phyloP scores from a whole-genome alignment of 2,797 vertebrate species.

The Balearica regulorum region DNA sequence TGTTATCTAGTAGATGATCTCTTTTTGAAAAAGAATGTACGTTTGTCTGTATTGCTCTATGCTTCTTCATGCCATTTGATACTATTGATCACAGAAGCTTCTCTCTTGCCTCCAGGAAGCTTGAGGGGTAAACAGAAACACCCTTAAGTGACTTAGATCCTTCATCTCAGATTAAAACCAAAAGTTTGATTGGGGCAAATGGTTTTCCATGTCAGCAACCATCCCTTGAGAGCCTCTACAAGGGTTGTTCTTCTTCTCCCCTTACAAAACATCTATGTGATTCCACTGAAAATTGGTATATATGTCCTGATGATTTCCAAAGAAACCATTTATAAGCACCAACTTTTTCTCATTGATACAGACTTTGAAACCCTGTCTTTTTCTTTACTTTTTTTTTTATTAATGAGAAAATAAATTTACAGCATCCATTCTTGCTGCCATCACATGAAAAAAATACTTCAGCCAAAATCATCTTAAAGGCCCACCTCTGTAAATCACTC shows the following conservation, averaged over 20 bases:
- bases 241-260: neutral
- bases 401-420: neutral
- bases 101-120: conserved; percentile 56
- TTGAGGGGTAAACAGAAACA: conserved; percentile 64
- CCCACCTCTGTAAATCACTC: neutral
- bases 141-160: conserved; percentile 54
- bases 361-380: neutral
- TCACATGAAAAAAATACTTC: neutral
- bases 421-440: neutral
- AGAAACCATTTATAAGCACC: neutral
- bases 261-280: neutral
- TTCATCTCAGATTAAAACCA: conserved; percentile 61
- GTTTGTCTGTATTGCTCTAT: neutral
- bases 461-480: neutral
- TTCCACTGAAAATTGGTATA: neutral
- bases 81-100: conserved; percentile 54
- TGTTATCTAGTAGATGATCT: neutral
- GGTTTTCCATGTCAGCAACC: conserved; percentile 50
- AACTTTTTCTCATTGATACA: neutral
- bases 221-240: conserved; percentile 24
- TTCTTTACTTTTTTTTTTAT: neutral
- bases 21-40: neutral
- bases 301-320: neutral
- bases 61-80: conserved; percentile 30
- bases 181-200: conserved; percentile 51